Conservation (phyloP, 2,888 invertebrate species). For the Sesamia inferens region DNA sequence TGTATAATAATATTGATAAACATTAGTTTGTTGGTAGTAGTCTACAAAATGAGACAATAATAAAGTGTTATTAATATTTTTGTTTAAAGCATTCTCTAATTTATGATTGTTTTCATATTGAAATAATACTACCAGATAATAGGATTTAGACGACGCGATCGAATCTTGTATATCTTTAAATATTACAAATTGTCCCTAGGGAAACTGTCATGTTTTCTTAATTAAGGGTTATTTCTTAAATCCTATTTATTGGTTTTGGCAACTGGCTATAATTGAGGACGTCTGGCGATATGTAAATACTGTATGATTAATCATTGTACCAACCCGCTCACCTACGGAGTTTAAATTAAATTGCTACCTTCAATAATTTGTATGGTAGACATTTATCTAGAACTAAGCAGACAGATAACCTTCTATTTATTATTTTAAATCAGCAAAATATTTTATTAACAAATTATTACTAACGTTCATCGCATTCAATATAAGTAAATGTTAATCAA, state of each 20-base stretch:
- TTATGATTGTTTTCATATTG: no score
- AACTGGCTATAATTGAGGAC: slow-evolving; percentile 10
- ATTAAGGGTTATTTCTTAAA: not conserved
- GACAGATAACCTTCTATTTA: not conserved
- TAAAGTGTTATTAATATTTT: not conserved
- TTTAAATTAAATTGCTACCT: slow-evolving; percentile 12
- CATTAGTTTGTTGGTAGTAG: not conserved
- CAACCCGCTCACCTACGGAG: slow-evolving; percentile 14
- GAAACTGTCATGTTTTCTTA: slow-evolving; percentile 2
- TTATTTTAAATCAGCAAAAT: not conserved
- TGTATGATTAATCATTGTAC: slow-evolving; percentile 10
- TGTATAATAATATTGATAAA: no score
- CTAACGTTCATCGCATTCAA: slow-evolving; percentile 66
- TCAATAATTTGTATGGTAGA: not conserved
- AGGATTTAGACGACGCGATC: no score
- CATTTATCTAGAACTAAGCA: not conserved
- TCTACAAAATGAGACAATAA: not conserved
- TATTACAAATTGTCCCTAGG: slow-evolving; percentile 1
- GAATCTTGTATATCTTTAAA: not conserved
- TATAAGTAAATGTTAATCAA: slow-evolving; percentile 44
- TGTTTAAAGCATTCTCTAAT: no score
- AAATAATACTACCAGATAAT: no score
- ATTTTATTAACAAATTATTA: slow-evolving; percentile 8
- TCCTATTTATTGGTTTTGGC: slow-evolving; percentile 15
- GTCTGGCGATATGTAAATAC: slow-evolving; percentile 10